These are phyloP conservation scores for Hippocampus mohnikei DNA, from an alignment of 2,113 vertebrate genomes.

Conservation along the genomic window DNA sequence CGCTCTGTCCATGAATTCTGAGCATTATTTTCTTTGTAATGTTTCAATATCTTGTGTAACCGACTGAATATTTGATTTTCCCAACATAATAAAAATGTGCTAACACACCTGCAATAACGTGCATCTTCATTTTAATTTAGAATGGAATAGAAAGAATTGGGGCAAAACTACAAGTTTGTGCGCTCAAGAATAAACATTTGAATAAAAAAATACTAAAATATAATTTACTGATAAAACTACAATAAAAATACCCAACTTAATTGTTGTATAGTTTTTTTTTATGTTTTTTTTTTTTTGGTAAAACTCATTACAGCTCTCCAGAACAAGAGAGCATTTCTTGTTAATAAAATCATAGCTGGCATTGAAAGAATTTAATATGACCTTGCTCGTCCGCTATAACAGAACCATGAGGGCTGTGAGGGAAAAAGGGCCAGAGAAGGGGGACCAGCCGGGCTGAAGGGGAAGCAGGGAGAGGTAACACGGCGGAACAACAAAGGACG, in stretches of 20 bases:
- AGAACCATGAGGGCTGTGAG: conserved; percentile 43
- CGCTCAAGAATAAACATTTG: background rate
- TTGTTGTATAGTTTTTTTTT: background rate
- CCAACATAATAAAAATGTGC: background rate
- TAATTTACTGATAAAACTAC: background rate
- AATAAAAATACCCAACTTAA: background rate
- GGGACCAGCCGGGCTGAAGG: conserved; percentile 63
- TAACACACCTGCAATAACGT: no score
- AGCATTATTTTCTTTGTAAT: background rate
- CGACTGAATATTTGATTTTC: background rate
- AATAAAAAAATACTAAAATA: background rate
- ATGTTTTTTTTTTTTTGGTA: conserved; percentile 38
- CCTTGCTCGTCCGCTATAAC: conserved; percentile 1
- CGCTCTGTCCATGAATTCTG: background rate
- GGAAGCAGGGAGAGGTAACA: conserved; percentile 38
- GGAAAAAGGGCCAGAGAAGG: conserved; percentile 23
- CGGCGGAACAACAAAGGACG: background rate
- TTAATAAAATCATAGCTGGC: conserved; percentile 33
- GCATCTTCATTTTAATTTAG: no score
- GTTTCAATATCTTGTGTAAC: no score
- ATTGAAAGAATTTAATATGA: background rate
- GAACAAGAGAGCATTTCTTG: conserved; percentile 38
- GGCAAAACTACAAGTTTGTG: no score
- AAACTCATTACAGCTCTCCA: conserved; percentile 27
- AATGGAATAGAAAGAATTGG: no score